A percentile compares a stretch with the other conserved stretches of the same genome.
Evolutionary conservation across 2,113 vertebrate genomes (phyloP).

Genomic region (Xyrauchen texanus): DNA sequence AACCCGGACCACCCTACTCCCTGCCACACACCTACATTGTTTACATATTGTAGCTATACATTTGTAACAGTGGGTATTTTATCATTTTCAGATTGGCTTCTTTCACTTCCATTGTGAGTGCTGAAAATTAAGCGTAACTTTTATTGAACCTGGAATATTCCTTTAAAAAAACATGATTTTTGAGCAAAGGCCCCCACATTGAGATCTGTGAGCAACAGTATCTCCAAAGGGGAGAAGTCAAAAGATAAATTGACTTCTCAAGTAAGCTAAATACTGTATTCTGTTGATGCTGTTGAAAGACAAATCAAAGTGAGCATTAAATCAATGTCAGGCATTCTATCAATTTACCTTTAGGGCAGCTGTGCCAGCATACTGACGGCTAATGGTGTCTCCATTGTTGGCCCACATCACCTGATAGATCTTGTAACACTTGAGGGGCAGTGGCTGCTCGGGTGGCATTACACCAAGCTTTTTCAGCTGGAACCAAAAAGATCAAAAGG

Average conservation of each 20-base stretch:
- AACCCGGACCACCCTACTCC: no score
- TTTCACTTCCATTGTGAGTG: no score
- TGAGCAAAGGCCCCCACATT: background rate
- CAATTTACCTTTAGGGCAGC: slow-evolving; percentile 89
- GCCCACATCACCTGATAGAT: slow-evolving; percentile 99
- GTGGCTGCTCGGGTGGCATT: slow-evolving; percentile 95
- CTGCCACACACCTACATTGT: no score
- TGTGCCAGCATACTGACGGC: slow-evolving; percentile 95
- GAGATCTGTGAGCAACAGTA: background rate
- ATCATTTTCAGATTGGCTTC: no score
- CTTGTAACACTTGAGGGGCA: slow-evolving; percentile 90
- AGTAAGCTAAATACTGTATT: background rate
- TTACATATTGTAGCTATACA: no score
- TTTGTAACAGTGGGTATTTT: no score
- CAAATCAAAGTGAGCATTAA: slow-evolving; percentile 5
- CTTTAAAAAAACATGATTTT: no score
- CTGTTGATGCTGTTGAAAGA: background rate
- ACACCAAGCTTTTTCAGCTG: slow-evolving; percentile 97
- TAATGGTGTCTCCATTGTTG: slow-evolving; percentile 96
- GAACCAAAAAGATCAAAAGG: slow-evolving; percentile 35
- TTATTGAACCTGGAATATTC: no score
- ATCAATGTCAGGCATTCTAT: slow-evolving; percentile 17
- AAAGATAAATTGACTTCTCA: background rate
- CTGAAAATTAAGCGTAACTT: no score
- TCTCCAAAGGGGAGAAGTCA: no score